Evolutionary conservation across 2,888 invertebrate genomes (phyloP).

Genomic region (Leistus spinibarbis): DNA sequence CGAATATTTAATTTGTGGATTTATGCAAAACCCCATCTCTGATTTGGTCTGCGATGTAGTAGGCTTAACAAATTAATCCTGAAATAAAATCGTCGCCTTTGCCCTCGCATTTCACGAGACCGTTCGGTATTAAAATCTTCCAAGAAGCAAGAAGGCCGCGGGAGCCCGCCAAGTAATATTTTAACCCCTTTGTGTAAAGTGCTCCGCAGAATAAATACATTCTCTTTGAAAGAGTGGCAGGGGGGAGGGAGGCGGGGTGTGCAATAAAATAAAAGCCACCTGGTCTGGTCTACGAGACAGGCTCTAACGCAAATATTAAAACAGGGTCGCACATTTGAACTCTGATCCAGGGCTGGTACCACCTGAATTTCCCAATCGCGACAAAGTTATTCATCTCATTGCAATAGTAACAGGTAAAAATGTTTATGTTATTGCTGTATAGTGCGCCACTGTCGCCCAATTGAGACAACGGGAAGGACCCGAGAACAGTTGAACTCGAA

Average conservation of each 20-base stretch:
- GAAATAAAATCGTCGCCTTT: slow-evolving; percentile 33
- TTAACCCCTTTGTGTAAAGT: slow-evolving; percentile 37
- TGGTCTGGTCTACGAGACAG: slow-evolving; percentile 18
- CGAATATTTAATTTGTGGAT: not conserved
- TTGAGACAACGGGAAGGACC: slow-evolving; percentile 44
- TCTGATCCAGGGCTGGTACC: not conserved
- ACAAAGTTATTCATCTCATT: not conserved
- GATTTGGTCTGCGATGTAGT: not conserved
- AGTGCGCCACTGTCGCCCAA: not conserved
- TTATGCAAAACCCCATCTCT: slow-evolving; percentile 1
- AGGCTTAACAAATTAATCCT: slow-evolving; percentile 28
- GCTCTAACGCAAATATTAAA: slow-evolving; percentile 37
- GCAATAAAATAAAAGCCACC: slow-evolving; percentile 38
- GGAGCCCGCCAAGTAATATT: slow-evolving; percentile 13
- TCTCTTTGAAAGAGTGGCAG: slow-evolving; percentile 38
- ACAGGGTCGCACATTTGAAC: slow-evolving; percentile 32
- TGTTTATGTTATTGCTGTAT: not conserved
- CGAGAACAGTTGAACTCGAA: slow-evolving; percentile 53
- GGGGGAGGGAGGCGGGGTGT: too few relatives aligned
- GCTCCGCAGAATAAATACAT: slow-evolving; percentile 37
- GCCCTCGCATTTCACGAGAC: slow-evolving; percentile 9
- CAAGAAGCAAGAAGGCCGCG: not conserved
- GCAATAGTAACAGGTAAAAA: not conserved
- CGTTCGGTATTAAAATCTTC: slow-evolving; percentile 25
- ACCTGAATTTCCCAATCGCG: not conserved